These are phyloP conservation scores for Stenolophus ochropezus DNA, from an alignment of 2,888 invertebrate species.

Conservation along the genomic window DNA sequence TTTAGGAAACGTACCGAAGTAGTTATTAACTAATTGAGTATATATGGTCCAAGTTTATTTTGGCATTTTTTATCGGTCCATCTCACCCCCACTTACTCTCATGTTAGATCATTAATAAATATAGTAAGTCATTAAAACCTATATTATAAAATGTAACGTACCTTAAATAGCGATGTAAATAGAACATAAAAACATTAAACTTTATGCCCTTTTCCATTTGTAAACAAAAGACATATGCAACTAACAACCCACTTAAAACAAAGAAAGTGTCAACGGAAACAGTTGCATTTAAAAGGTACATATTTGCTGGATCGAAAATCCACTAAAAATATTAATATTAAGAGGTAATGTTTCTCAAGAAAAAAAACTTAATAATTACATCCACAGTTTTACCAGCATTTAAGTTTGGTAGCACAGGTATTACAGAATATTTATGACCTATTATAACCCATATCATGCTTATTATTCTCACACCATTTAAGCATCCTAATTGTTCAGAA, in stretches of 20 bases:
- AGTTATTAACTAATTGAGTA: too few species aligned
- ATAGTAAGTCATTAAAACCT: too few species aligned
- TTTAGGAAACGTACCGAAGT: too few species aligned
- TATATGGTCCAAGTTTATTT: too few species aligned
- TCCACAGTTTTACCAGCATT: slow-evolving; percentile 13
- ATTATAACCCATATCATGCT: slow-evolving; percentile 74
- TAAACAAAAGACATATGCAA: slow-evolving; percentile 15
- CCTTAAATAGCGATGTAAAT: slow-evolving; percentile 38
- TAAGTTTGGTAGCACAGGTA: slow-evolving; percentile 12
- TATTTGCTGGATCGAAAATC: not conserved
- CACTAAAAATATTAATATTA: not conserved
- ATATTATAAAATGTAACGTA: slow-evolving; percentile 18
- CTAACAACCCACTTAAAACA: slow-evolving; percentile 18
- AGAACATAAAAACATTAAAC: slow-evolving; percentile 38
- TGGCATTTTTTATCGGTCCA: too few species aligned
- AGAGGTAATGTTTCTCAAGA: not conserved
- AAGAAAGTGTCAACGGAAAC: slow-evolving; percentile 25
- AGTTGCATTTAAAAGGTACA: slow-evolving; percentile 19
- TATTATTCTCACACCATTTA: slow-evolving; percentile 73
- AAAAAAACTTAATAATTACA: not conserved
- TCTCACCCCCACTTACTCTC: too few species aligned
- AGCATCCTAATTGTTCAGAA: slow-evolving; percentile 71
- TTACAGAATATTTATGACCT: slow-evolving; percentile 68
- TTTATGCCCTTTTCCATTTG: not conserved
- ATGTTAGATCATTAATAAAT: too few species aligned